Conservation (phyloP, 2,113 vertebrate genomes). For the Sturnus vulgaris region DNA sequence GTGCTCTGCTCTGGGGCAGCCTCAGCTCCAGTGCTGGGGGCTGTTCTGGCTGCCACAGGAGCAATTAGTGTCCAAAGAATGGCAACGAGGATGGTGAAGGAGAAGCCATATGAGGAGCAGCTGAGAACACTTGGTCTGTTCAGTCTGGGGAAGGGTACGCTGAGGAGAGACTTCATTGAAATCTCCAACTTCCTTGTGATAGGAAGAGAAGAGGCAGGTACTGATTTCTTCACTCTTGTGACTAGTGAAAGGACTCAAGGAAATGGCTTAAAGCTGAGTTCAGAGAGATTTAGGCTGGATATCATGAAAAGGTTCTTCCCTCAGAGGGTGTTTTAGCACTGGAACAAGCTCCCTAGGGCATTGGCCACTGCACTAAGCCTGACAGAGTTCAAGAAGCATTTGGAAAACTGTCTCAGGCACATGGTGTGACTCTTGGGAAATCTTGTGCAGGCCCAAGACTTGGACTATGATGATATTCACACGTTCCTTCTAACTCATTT, state of each 20-base stretch:
- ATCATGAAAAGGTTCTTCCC: not conserved
- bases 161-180: accelerated
- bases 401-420: not conserved
- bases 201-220: not conserved
- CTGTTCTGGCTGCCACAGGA: not conserved
- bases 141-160: not conserved
- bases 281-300: not conserved
- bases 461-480: not conserved
- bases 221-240: not conserved
- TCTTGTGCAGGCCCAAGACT: not conserved
- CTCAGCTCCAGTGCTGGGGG: not conserved
- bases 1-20: accelerated
- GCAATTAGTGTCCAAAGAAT: not conserved
- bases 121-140: not conserved
- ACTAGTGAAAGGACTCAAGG: not conserved
- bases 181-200: not conserved
- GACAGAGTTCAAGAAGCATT: not conserved
- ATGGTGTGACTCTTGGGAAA: not conserved
- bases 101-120: not conserved
- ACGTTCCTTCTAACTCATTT: not conserved
- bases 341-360: not conserved
- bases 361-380: no score
- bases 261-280: not conserved
- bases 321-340: not conserved
- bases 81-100: accelerated